phyloP scores from a whole-genome alignment of 2,888 invertebrate genomes.

The Empis stercorea region DNA sequence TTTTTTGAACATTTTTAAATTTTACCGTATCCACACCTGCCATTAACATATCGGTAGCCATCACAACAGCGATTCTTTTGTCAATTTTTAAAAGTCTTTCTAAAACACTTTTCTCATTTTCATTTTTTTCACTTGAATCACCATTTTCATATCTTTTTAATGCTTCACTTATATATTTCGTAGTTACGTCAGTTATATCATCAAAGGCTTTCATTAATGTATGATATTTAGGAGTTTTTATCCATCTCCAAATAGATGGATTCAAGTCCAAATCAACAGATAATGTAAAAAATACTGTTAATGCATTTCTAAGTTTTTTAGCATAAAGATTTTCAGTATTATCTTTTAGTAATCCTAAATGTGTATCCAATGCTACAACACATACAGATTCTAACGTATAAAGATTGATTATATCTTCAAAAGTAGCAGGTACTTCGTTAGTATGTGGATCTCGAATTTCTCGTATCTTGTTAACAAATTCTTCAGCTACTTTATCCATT shows the following conservation, averaged over 20 bases:
- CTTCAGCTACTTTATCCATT: conserved; percentile 36
- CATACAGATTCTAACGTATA: conserved; percentile 43
- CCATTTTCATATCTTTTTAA: conserved; percentile 21
- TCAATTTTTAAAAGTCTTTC: conserved; percentile 37
- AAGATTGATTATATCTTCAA: conserved; percentile 37
- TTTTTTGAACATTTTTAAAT: conserved; percentile 1
- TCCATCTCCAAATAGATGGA: conserved; percentile 16
- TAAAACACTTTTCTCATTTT: conserved; percentile 35
- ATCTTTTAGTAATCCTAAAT: conserved; percentile 15
- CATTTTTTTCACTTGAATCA: not conserved
- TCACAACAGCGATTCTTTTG: conserved; percentile 15
- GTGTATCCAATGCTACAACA: conserved; percentile 26
- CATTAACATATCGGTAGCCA: conserved; percentile 19
- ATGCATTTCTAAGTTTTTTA: conserved; percentile 3
- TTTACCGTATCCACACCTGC: conserved; percentile 21
- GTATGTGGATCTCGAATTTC: conserved; percentile 16
- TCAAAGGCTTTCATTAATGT: conserved; percentile 15
- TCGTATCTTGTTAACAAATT: conserved; percentile 25
- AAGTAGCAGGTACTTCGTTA: conserved; percentile 30
- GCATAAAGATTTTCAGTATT: conserved; percentile 7
- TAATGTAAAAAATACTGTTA: conserved; percentile 9
- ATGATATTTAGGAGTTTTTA: conserved; percentile 16
- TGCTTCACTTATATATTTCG: conserved; percentile 27
- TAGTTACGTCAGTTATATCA: conserved; percentile 14
- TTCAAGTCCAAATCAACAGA: conserved; percentile 13